phyloP scores from a whole-genome alignment of 1,140 invertebrate species.

The Leptopilina boulardi region DNA sequence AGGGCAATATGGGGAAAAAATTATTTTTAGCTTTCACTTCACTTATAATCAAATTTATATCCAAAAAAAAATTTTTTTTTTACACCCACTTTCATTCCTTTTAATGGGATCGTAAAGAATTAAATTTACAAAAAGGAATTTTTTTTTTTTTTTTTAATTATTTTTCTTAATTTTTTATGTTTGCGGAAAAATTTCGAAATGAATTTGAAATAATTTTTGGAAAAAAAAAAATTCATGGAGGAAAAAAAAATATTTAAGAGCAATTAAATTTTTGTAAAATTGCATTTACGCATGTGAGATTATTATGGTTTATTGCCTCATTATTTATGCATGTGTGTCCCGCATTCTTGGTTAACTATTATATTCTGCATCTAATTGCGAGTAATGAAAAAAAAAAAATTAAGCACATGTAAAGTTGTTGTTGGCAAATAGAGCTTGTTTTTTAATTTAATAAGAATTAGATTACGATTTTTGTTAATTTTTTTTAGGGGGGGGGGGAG shows the following conservation, averaged over 20 bases:
- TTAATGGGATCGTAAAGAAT: background rate
- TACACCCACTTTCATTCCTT: conserved; percentile 3
- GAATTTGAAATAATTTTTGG: background rate
- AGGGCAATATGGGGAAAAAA: conserved; percentile 14
- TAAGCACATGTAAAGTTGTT: background rate
- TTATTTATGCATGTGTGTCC: conserved; percentile 11
- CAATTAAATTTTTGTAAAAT: background rate
- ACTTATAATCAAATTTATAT: conserved; percentile 26
- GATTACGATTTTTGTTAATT: background rate
- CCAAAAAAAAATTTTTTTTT: conserved; percentile 13
- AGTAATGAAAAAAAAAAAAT: conserved; percentile 15
- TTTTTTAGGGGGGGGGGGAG: too few species aligned
- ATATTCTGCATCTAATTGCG: conserved; percentile 23
- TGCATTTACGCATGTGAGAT: conserved; percentile 1
- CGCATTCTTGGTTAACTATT: conserved; percentile 20
- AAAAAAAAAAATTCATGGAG: too few species aligned
- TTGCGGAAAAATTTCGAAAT: too few species aligned
- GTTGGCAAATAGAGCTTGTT: conserved; percentile 23
- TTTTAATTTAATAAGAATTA: background rate
- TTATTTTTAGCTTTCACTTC: conserved; percentile 18
- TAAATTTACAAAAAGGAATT: too few species aligned
- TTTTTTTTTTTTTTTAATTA: too few species aligned
- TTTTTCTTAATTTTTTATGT: too few species aligned
- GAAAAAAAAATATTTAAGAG: background rate
- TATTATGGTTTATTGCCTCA: conserved; percentile 3